phyloP scores from a whole-genome alignment of 2,888 invertebrate genomes.

The Anticlea derivata region DNA sequence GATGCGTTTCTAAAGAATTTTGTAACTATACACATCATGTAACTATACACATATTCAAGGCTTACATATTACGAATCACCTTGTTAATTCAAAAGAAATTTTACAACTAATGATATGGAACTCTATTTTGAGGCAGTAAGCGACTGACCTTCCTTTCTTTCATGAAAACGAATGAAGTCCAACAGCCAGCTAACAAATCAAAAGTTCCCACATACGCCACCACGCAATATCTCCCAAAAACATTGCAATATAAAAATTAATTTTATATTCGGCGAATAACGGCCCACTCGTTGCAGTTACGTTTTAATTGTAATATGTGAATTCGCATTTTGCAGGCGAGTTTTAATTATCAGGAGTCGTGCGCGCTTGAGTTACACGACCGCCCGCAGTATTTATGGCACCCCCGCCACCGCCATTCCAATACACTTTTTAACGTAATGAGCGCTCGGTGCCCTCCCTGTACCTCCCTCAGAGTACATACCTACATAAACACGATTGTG shows the following conservation, averaged over 20 bases:
- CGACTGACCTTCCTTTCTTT: neutral
- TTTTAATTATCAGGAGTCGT: conserved; percentile 84
- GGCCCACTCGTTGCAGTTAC: conserved; percentile 67
- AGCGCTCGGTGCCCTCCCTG: conserved; percentile 56
- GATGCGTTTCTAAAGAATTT: too few relatives aligned
- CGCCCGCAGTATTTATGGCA: conserved; percentile 82
- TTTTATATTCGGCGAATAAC: conserved; percentile 61
- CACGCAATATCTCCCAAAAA: conserved; percentile 25
- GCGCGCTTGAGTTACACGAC: conserved; percentile 82
- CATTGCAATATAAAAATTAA: conserved; percentile 47
- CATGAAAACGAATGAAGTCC: conserved; percentile 1
- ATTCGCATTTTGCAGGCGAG: conserved; percentile 79
- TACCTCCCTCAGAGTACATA: conserved; percentile 17
- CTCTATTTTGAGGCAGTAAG: too few relatives aligned
- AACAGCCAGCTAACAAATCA: conserved; percentile 15
- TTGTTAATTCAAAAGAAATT: too few relatives aligned
- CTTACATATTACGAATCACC: too few relatives aligned
- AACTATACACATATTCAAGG: too few relatives aligned
- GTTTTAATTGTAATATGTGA: conserved; percentile 83
- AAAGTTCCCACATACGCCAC: conserved; percentile 29
- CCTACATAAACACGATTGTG: conserved; percentile 44
- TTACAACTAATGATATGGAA: neutral
- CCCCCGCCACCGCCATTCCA: conserved; percentile 68
- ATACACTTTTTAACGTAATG: conserved; percentile 84
- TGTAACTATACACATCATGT: too few relatives aligned